Conservation (phyloP, 2,113 vertebrate species). For the Myiozetetes cayanensis region DNA sequence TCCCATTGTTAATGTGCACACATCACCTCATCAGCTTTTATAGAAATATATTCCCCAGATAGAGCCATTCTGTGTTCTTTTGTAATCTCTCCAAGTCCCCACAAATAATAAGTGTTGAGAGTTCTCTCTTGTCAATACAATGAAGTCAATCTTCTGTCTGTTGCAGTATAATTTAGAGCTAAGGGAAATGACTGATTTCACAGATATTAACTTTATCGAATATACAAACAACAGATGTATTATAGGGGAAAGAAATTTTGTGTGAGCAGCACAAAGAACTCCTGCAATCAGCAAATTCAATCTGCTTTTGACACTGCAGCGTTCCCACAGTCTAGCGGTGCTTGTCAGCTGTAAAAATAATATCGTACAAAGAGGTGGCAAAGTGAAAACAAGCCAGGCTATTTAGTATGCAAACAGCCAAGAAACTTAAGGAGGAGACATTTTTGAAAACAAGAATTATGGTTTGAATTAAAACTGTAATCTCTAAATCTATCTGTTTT, state of each 20-base stretch:
- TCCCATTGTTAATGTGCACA: not conserved
- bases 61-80: constrained; percentile 55
- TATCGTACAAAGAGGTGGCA: constrained; percentile 32
- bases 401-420: constrained; percentile 43
- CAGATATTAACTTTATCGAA: constrained; percentile 73
- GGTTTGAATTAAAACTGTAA: constrained; percentile 40
- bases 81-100: constrained; percentile 65
- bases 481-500: not conserved
- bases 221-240: constrained; percentile 70
- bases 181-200: constrained; percentile 75
- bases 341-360: constrained; percentile 56
- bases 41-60: constrained; percentile 31
- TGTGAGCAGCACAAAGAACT: constrained; percentile 64
- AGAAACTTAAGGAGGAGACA: constrained; percentile 8
- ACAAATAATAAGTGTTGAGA: constrained; percentile 68
- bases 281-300: constrained; percentile 65
- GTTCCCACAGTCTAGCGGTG: not conserved
- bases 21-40: not conserved
- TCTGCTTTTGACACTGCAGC: constrained; percentile 65
- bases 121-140: constrained; percentile 69
- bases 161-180: constrained; percentile 61
- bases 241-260: constrained; percentile 64
- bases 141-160: constrained; percentile 72
- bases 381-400: constrained; percentile 51
- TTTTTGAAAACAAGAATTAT: constrained; percentile 32